A percentile compares a stretch with the other conserved stretches of the same genome.
Conservation (phyloP, 2,113 vertebrate species). For the Cisticola juncidis region DNA sequence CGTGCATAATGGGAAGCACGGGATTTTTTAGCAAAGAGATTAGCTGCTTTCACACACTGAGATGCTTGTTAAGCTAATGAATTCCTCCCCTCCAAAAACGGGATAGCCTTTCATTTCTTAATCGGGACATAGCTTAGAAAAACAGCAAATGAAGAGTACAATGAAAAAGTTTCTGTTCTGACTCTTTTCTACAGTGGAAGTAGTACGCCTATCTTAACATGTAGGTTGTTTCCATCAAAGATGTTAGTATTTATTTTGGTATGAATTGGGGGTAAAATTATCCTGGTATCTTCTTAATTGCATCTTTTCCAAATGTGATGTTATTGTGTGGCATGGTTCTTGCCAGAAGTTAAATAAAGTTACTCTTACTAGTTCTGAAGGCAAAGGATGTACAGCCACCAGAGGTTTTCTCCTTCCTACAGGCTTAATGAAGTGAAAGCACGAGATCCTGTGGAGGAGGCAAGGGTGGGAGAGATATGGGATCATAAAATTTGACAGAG, state of each 20-base stretch:
- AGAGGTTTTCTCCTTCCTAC: not conserved
- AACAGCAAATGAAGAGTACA: not conserved
- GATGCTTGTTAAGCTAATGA: not conserved
- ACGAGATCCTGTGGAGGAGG: not conserved
- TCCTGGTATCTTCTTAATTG: not conserved
- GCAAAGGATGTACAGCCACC: not conserved
- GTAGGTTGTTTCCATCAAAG: not conserved
- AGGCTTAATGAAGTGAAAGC: slow-evolving; percentile 16
- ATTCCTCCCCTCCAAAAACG: not conserved
- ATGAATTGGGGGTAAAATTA: not conserved
- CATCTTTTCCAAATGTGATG: not conserved
- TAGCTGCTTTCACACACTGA: not conserved
- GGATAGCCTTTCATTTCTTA: not conserved
- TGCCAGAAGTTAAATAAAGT: not conserved
- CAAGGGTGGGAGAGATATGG: not conserved
- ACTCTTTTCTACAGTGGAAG: not conserved
- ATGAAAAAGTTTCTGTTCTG: not conserved
- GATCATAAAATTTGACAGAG: slow-evolving; percentile 19
- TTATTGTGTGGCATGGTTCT: not conserved
- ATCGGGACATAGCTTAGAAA: not conserved
- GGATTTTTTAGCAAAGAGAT: not conserved
- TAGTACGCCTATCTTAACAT: not conserved
- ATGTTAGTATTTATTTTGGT: not conserved
- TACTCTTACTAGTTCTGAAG: not conserved
- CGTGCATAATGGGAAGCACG: not conserved